phyloP scores from a whole-genome alignment of 2,113 vertebrate genomes.

The Cephalopholis sonnerati region DNA sequence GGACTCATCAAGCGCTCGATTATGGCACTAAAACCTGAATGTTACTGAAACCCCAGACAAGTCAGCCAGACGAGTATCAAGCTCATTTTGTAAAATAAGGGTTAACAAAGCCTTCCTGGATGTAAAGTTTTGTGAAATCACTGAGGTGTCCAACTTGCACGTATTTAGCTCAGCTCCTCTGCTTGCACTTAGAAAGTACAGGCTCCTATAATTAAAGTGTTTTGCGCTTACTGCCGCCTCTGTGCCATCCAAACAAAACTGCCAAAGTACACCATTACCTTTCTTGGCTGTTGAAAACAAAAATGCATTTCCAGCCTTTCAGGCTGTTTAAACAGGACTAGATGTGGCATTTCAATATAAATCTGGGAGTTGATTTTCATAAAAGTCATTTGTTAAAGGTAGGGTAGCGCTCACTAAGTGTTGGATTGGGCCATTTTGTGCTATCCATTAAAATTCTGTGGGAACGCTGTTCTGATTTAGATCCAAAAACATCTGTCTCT shows the following conservation, averaged over 20 bases:
- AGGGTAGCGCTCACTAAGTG: conserved; percentile 18
- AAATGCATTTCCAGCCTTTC: conserved; percentile 38
- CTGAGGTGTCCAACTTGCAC: neutral
- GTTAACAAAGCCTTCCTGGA: neutral
- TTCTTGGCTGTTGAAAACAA: conserved; percentile 23
- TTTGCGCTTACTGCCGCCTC: conserved; percentile 15
- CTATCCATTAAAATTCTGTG: conserved; percentile 45
- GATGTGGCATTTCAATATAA: conserved; percentile 18
- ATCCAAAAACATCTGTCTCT: conserved; percentile 48
- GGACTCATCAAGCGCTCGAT: neutral
- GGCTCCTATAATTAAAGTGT: conserved; percentile 27
- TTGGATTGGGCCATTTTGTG: conserved; percentile 17
- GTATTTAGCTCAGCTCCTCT: conserved; percentile 10
- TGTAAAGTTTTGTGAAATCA: conserved; percentile 23
- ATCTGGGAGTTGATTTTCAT: conserved; percentile 41
- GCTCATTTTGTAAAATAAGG: neutral
- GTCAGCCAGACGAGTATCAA: neutral
- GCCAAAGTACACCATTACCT: conserved; percentile 40
- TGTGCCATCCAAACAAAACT: conserved; percentile 39
- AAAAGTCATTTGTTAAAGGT: conserved; percentile 22
- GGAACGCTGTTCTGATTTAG: conserved; percentile 28
- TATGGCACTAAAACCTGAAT: neutral
- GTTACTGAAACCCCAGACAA: neutral
- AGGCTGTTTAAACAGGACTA: conserved; percentile 42
- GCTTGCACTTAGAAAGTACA: conserved; percentile 7